phyloP scores from a whole-genome alignment of 2,888 invertebrate genomes.

The Clanis bilineata region DNA sequence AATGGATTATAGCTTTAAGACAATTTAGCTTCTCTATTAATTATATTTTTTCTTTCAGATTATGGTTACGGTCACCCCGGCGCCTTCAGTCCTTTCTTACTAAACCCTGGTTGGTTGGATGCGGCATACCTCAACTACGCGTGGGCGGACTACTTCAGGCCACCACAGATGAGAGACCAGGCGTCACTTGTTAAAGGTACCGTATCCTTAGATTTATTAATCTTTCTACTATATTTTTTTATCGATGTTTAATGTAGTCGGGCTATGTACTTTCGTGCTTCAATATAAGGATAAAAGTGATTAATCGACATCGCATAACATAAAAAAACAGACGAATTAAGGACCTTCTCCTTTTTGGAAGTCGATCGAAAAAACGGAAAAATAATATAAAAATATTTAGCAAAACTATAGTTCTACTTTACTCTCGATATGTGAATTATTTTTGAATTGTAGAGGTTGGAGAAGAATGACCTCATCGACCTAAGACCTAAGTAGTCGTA shows the following conservation, averaged over 20 bases:
- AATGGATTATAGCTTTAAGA: background rate
- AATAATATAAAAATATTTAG: too few species aligned
- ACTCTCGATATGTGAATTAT: too few species aligned
- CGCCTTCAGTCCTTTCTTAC: conserved; percentile 88
- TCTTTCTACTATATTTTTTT: background rate
- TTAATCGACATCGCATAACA: too few species aligned
- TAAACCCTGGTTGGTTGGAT: conserved; percentile 93
- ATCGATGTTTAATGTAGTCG: too few species aligned
- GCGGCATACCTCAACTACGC: conserved; percentile 91
- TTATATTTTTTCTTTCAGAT: conserved; percentile 78
- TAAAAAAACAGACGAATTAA: too few species aligned
- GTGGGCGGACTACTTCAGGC: conserved; percentile 87
- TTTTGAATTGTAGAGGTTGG: too few species aligned
- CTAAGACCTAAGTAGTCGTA: background rate
- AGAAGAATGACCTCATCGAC: too few species aligned
- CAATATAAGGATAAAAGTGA: too few species aligned
- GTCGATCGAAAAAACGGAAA: too few species aligned
- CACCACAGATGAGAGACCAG: conserved; percentile 70
- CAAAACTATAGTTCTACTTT: too few species aligned
- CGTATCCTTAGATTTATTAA: background rate
- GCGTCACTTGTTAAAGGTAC: conserved; percentile 84
- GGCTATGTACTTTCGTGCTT: too few species aligned
- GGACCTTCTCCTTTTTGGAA: too few species aligned
- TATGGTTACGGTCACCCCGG: conserved; percentile 91
- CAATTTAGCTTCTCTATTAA: conserved; percentile 19